These are phyloP conservation scores for Aspidiotus rigidus DNA, from an alignment of 2,888 invertebrate species.

Conservation along the genomic window DNA sequence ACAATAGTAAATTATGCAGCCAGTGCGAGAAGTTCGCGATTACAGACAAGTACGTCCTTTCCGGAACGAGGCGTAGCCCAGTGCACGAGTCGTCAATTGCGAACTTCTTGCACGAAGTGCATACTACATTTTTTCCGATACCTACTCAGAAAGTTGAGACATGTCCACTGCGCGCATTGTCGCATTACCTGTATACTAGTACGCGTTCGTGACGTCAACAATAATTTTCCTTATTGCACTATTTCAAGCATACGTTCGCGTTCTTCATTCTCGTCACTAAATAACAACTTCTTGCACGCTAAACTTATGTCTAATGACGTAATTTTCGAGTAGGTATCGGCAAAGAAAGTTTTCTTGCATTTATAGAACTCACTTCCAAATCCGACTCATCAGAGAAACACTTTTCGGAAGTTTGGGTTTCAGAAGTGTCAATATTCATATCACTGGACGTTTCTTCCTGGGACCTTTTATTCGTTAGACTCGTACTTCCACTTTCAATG, in stretches of 20 bases:
- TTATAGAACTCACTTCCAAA: neutral
- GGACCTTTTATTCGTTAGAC: neutral
- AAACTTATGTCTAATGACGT: neutral
- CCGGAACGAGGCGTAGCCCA: neutral
- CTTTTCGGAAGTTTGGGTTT: neutral
- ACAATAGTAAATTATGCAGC: neutral
- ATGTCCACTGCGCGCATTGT: slow-evolving; percentile 1
- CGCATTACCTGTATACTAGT: neutral
- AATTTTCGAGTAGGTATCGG: neutral
- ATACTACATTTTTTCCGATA: neutral
- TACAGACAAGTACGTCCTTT: neutral
- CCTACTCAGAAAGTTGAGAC: slow-evolving; percentile 1
- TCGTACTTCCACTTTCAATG: neutral
- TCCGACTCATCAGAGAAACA: neutral
- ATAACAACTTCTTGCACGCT: neutral
- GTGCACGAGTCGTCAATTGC: neutral
- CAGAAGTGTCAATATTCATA: slow-evolving; percentile 1
- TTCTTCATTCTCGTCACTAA: neutral
- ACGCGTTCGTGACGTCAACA: slow-evolving; percentile 3
- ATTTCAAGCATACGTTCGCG: neutral
- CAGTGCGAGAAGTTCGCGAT: slow-evolving; percentile 3
- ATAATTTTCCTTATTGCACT: neutral
- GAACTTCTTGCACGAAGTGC: neutral
- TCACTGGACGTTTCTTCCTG: neutral
- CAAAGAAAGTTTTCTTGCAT: neutral